Percentiles rank a stretch among this genome's conserved stretches.
Conservation (phyloP, 2,888 invertebrate species). For the Aspidiotus rigidus region DNA sequence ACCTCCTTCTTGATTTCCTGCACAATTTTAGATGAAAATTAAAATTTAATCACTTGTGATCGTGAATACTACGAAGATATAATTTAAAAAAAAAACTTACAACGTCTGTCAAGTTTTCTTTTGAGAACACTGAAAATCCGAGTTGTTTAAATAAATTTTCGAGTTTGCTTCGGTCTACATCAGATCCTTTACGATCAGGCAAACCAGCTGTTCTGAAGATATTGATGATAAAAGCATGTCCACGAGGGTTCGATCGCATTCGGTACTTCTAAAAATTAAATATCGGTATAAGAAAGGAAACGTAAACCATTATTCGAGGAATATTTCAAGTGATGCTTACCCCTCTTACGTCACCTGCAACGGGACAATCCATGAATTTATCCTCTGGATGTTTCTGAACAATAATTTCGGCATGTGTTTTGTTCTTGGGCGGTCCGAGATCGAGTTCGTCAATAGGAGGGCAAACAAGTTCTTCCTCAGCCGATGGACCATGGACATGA, state of each 20-base stretch:
- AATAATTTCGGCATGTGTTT: slow-evolving; percentile 4
- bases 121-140: slow-evolving; percentile 27
- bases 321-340: no score
- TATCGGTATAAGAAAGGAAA: neutral
- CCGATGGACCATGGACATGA: neutral
- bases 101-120: slow-evolving; percentile 20
- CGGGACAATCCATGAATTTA: slow-evolving; percentile 22
- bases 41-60: neutral
- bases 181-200: slow-evolving; percentile 30
- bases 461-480: no score
- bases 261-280: slow-evolving; percentile 25
- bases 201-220: slow-evolving; percentile 11
- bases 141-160: slow-evolving; percentile 32
- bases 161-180: slow-evolving; percentile 32
- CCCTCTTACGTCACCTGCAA: no score
- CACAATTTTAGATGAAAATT: neutral
- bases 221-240: slow-evolving; percentile 34
- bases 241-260: slow-evolving; percentile 36
- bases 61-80: no score
- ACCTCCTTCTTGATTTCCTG: slow-evolving; percentile 32
- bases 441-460: no score
- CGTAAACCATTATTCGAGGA: neutral
- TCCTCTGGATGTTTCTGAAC: slow-evolving; percentile 29
- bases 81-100: slow-evolving; percentile 22
- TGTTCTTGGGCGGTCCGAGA: neutral